These are phyloP conservation scores for Trichogramma pretiosum DNA, from an alignment of 1,140 invertebrate genomes.

Conservation along the genomic window DNA sequence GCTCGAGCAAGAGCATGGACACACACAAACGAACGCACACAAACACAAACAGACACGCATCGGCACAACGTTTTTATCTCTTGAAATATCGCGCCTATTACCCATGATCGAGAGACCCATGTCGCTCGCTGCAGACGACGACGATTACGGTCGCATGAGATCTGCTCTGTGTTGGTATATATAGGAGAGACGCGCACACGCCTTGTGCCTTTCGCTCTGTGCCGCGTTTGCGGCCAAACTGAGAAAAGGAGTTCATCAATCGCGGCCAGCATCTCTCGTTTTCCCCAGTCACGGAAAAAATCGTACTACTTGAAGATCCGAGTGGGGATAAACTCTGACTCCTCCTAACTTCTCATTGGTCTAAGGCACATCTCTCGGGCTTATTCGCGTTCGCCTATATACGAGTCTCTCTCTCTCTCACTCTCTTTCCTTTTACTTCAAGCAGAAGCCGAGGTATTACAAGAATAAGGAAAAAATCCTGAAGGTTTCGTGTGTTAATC, in stretches of 20 bases:
- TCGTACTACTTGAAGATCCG: neutral
- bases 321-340: neutral
- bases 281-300: constrained; percentile 25
- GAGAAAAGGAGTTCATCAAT: constrained; percentile 1
- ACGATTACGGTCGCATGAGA: neutral
- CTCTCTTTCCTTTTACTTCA: too few relatives aligned
- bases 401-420: too few relatives aligned
- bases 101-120: constrained; percentile 4
- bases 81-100: neutral
- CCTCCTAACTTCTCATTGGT: too few relatives aligned
- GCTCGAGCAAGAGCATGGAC: too few relatives aligned
- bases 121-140: too few relatives aligned
- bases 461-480: constrained; percentile 11
- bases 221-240: constrained; percentile 20
- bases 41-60: too few relatives aligned
- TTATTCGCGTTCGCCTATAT: too few relatives aligned
- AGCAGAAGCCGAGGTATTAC: too few relatives aligned
- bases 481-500: constrained; percentile 17
- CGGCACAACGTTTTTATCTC: too few relatives aligned
- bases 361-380: too few relatives aligned
- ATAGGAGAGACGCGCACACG: neutral
- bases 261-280: constrained; percentile 1
- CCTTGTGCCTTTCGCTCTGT: neutral
- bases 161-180: too few relatives aligned
- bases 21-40: too few relatives aligned